Evolutionary conservation across 2,113 vertebrate species (phyloP).

Genomic region (Oophaga pumilio): DNA sequence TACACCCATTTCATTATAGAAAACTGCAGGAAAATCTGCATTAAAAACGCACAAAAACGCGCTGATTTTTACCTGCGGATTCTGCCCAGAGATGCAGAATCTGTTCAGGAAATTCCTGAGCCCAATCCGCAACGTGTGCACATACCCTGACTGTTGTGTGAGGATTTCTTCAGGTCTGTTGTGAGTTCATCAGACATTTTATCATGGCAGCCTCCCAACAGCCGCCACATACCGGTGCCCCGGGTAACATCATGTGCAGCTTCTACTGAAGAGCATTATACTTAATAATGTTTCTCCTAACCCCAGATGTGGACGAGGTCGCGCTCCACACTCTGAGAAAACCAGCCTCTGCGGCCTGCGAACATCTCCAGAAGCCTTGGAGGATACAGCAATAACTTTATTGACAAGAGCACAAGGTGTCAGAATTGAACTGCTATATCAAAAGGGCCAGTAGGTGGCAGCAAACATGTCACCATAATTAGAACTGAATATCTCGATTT

Average conservation of each 20-base stretch:
- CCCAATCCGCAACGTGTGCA: too few relatives aligned
- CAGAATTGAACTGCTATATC: background rate
- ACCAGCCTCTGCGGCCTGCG: slow-evolving; percentile 68
- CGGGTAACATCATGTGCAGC: background rate
- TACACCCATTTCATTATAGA: too few relatives aligned
- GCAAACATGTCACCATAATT: background rate
- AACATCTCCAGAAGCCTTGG: slow-evolving; percentile 65
- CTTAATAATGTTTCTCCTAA: slow-evolving; percentile 56
- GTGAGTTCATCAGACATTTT: too few relatives aligned
- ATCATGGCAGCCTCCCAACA: too few relatives aligned
- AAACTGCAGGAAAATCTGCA: too few relatives aligned
- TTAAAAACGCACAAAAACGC: too few relatives aligned
- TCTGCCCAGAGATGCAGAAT: too few relatives aligned
- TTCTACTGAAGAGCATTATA: background rate
- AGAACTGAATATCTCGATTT: background rate
- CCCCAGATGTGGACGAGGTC: slow-evolving; percentile 70
- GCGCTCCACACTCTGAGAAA: slow-evolving; percentile 69
- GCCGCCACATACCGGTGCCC: too few relatives aligned
- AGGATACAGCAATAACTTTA: background rate
- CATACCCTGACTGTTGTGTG: background rate
- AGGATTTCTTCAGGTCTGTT: background rate
- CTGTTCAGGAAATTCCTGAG: too few relatives aligned
- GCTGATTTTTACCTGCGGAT: too few relatives aligned
- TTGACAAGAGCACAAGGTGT: background rate
- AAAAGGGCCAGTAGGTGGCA: background rate